Percentiles rank a stretch among this genome's conserved stretches.
Evolutionary conservation across 2,797 vertebrate genomes (phyloP).

Genomic region (Eulemur albifrons): DNA sequence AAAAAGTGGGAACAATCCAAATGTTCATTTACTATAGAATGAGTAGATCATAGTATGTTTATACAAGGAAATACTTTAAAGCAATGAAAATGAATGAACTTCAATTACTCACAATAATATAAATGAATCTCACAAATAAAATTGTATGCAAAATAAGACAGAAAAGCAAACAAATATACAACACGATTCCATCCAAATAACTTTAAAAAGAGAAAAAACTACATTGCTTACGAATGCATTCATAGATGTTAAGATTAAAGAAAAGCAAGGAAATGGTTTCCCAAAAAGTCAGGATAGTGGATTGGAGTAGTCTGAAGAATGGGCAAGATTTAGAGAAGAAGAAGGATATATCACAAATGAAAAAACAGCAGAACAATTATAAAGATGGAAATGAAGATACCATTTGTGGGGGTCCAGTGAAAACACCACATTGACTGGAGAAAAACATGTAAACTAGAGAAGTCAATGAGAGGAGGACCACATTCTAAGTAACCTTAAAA

Average conservation of each 20-base stretch:
- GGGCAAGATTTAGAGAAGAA: not conserved
- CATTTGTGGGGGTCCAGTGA: not conserved
- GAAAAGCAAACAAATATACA: not conserved
- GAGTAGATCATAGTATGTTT: not conserved
- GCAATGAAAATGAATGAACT: slow-evolving; percentile 43
- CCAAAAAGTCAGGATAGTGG: not conserved
- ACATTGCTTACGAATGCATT: not conserved
- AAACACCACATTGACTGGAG: not conserved
- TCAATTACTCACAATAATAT: slow-evolving; percentile 12
- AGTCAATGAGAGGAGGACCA: not conserved
- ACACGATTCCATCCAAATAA: not conserved
- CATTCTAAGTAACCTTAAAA: not conserved
- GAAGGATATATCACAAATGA: not conserved
- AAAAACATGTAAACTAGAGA: not conserved
- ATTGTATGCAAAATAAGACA: not conserved
- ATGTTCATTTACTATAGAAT: not conserved
- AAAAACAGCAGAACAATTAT: not conserved
- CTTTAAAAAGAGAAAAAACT: not conserved
- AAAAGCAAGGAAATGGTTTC: not conserved
- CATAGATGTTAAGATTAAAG: not conserved
- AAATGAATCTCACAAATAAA: slow-evolving; percentile 8
- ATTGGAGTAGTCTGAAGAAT: not conserved
- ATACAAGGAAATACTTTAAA: slow-evolving; percentile 27
- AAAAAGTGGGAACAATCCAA: slow-evolving; percentile 37
- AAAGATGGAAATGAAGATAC: not conserved